phyloP scores from a whole-genome alignment of 2,797 vertebrate genomes.

The Erpetoichthys calabaricus region DNA sequence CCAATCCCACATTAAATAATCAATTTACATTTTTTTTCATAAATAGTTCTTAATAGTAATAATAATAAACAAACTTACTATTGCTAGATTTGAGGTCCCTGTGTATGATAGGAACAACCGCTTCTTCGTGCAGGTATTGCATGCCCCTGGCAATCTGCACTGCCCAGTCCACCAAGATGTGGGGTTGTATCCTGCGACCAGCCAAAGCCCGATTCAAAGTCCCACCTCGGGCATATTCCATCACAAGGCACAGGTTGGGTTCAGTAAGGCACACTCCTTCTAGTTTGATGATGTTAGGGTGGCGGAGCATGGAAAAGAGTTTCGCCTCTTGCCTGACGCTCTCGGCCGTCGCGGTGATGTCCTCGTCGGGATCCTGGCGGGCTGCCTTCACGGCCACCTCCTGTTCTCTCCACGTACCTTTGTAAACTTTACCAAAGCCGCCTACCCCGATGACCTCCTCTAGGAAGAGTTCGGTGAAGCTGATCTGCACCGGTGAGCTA shows the following conservation, averaged over 20 bases:
- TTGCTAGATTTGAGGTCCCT: conserved; percentile 93
- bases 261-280: conserved; percentile 81
- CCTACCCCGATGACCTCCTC: conserved; percentile 87
- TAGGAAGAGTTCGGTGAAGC: conserved; percentile 68
- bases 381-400: conserved; percentile 91
- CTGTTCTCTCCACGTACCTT: conserved; percentile 74
- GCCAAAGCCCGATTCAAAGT: conserved; percentile 75
- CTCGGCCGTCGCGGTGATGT: conserved; percentile 72
- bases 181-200: conserved; percentile 76
- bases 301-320: conserved; percentile 79
- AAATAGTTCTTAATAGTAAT: too few relatives aligned
- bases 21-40: too few relatives aligned
- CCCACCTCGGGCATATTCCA: conserved; percentile 85
- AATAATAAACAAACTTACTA: conserved; percentile 53
- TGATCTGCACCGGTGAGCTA: conserved; percentile 57
- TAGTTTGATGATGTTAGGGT: conserved; percentile 79
- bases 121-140: conserved; percentile 85
- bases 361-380: conserved; percentile 79
- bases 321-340: conserved; percentile 79
- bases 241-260: conserved; percentile 85
- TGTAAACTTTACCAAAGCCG: conserved; percentile 86
- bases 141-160: conserved; percentile 89
- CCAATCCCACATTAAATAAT: too few relatives aligned
- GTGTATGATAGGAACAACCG: conserved; percentile 79
- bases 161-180: conserved; percentile 87